Evolutionary conservation across 2,888 invertebrate genomes (phyloP), one percentile per base, ranked within the genome.

Genomic region (Hypercompe scribonia): DNA sequence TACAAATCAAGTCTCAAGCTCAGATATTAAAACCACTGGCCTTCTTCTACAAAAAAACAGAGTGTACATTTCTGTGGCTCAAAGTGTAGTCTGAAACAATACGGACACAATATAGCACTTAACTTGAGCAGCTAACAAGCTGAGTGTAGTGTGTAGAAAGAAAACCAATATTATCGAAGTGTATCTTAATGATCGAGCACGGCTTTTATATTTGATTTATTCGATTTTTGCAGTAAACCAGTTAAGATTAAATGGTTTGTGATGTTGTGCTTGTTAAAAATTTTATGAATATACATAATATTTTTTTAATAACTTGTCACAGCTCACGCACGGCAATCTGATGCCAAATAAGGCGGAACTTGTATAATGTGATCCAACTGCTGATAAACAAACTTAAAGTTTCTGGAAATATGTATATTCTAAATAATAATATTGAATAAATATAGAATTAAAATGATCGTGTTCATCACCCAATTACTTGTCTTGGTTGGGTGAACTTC

Each of bases 71-170:
- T 34, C 46, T 46, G 28, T 34, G 39, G 75, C 74, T 28, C 11
- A 70, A 65, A 70, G 70, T 81, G 78, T 77, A 76, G 24, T 69
- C 66, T 50, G 64, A 65, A 71, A 76, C 78, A 71, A 61, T 39
- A 61, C 67, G 76, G 77, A 84, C 84, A 84, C 78, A 78, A 74
- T 77, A 81, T 76, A 75, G 86, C 84, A 84, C 85, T 84, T 84
- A 85, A 72, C 70, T 77, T 39, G 70, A 75, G 69, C 79, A 67
- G 15, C 70, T 78, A 74, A 78, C 85, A 75, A 73, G 78, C 75
- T 79, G 79, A 69, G 72, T 72, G 74, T 73, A 72, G 70, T 73
- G 68, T 66, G 21, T 64, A 64, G 64, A 74, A 36, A 73, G 72
- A 74, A 36, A 73, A 68, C 67, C 77, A 80, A 78, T 78, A 74